Conservation (phyloP, 2,888 invertebrate genomes). For the Zelleria hepariella region DNA sequence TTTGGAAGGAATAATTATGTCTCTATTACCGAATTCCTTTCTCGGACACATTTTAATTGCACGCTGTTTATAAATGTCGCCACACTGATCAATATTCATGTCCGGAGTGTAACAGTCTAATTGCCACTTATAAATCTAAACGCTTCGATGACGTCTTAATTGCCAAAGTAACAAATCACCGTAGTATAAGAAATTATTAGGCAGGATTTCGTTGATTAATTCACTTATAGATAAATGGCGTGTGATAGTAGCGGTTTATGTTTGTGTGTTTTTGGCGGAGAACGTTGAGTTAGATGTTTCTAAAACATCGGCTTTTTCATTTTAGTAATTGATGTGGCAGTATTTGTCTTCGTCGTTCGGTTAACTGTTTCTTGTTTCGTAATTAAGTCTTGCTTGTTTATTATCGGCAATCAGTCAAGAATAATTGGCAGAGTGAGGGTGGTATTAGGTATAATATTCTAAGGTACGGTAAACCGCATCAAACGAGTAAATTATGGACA, state of each 20-base stretch:
- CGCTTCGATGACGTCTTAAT: conserved; percentile 64
- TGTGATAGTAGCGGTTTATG: neutral
- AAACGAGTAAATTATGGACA: neutral
- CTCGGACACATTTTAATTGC: neutral
- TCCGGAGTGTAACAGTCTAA: conserved; percentile 55
- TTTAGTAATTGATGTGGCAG: conserved; percentile 33
- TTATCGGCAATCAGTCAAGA: conserved; percentile 32
- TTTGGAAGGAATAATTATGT: neutral
- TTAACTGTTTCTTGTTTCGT: conserved; percentile 36
- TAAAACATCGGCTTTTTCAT: conserved; percentile 31
- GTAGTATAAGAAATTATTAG: conserved; percentile 35
- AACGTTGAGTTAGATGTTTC: conserved; percentile 19
- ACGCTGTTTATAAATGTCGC: conserved; percentile 53
- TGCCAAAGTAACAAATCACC: conserved; percentile 54
- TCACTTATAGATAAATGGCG: conserved; percentile 13
- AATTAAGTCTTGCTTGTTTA: conserved; percentile 36
- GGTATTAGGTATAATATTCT: neutral
- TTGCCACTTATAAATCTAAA: conserved; percentile 62
- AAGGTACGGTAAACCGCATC: neutral
- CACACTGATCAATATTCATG: conserved; percentile 58
- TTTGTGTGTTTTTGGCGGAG: neutral
- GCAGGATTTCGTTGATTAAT: conserved; percentile 20
- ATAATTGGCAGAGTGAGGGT: conserved; percentile 21
- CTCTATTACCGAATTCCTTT: neutral
- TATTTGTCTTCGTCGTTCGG: conserved; percentile 39